Conservation (phyloP, 2,797 vertebrate genomes). For the Taeniopygia guttata region DNA sequence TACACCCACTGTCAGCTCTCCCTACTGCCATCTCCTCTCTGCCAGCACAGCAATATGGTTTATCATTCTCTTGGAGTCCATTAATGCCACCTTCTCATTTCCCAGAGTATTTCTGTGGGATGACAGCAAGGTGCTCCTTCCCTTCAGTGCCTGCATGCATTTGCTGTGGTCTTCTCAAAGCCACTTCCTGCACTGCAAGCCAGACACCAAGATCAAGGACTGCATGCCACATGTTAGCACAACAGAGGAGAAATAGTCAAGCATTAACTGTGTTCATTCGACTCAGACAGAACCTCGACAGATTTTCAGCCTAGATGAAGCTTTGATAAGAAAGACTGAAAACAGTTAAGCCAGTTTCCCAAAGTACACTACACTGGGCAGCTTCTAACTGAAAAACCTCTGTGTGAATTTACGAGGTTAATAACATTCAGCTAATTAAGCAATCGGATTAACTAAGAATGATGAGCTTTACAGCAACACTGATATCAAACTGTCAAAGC, state of each 20-base stretch:
- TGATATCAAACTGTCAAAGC: not conserved
- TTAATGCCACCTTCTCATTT: not conserved
- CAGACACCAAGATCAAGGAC: not conserved
- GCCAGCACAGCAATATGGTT: constrained; percentile 22
- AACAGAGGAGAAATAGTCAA: not conserved
- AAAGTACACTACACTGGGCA: not conserved
- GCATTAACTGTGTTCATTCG: not conserved
- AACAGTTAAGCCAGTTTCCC: not conserved
- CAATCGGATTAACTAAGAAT: not conserved
- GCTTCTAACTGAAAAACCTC: not conserved
- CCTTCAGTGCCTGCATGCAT: not conserved
- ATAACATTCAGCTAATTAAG: not conserved
- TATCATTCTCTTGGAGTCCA: not conserved
- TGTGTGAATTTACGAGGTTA: not conserved
- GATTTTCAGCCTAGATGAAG: not conserved
- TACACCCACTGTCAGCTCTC: not conserved
- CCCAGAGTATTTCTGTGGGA: not conserved
- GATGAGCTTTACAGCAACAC: not conserved
- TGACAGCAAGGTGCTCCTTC: not conserved
- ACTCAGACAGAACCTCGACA: not conserved
- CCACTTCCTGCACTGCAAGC: not conserved
- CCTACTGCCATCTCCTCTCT: constrained; percentile 8
- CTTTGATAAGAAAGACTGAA: not conserved
- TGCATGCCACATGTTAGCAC: not conserved
- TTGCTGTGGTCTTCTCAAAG: not conserved